Base-by-base conservation (phyloP, 2,797 vertebrate genomes). In the Gouania willdenowi region DNA sequence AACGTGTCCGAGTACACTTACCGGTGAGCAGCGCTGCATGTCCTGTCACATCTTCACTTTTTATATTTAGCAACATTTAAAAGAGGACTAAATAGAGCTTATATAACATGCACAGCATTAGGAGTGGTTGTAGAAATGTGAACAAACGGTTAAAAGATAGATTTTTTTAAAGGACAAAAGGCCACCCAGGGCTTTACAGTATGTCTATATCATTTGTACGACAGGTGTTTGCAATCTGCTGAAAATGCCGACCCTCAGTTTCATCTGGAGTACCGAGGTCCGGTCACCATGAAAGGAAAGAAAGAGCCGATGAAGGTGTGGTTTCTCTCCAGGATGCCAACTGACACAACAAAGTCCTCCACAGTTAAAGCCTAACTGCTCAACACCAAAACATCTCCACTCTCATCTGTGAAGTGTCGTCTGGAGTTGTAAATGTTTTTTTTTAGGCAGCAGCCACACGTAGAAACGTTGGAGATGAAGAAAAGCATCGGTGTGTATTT, bases 261-360 rank as follows among this genome's bases (percentile, higher is more conserved):
- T 70, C 85, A 93, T 23, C 55, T 99, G 84, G 90, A 93, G 56
- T 91, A 96, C 64, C 87, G 95, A 60, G 95, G 96, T 37, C 97
- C 94, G 0, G 46, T 99, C 71, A 91, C 90, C 75, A 99, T 99
- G 97, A 99, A 99, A 84, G 97, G 97, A 30, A 98, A 97, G 82
- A 98, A 93, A 75, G 97, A 98, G 5, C 97, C 96, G 6, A 99
- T 98, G 97, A 92, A 96, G 84, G 96, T 99, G 70, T 99, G 93
- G 92, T 98, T 98, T 87, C 88, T 99, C 42, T 95, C 95, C 45
- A 92, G 95, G 82, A 95, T 90, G 72, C 84, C 57, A 60, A 79
- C 82, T 43, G 89, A 89, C 69, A 8, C 5, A 6, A 66, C 71
- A 23, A 82, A 91, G 74, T 62, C 82, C 77, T 72, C 29, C 42